These are phyloP conservation scores for Meloidogyne chitwoodi DNA, from an alignment of 1,140 invertebrate species.

Conservation along the genomic window DNA sequence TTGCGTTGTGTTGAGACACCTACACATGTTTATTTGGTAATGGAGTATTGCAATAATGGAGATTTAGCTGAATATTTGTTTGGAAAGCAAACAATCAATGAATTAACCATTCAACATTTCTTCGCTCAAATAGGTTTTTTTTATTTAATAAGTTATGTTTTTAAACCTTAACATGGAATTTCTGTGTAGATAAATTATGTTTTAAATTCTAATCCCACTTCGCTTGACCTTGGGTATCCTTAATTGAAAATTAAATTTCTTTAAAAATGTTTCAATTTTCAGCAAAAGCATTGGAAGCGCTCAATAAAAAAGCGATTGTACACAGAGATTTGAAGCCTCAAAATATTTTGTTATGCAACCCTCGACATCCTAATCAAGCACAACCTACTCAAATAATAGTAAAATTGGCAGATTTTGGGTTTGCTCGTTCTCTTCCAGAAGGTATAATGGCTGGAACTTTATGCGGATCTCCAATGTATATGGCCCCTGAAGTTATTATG, in stretches of 20 bases:
- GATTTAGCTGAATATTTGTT: constrained; percentile 94
- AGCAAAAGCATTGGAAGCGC: constrained; percentile 92
- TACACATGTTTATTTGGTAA: constrained; percentile 88
- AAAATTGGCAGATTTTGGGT: constrained; percentile 95
- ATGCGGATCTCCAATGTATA: constrained; percentile 99
- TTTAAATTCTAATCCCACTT: background rate
- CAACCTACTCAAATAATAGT: constrained; percentile 83
- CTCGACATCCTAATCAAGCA: constrained; percentile 70
- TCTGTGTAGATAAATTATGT: too few relatives aligned
- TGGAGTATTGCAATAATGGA: constrained; percentile 99
- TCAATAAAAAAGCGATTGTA: constrained; percentile 92
- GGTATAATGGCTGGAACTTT: constrained; percentile 98
- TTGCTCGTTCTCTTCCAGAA: constrained; percentile 93
- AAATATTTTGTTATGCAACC: constrained; percentile 62
- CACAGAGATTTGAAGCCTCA: constrained; percentile 89
- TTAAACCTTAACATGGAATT: too few relatives aligned
- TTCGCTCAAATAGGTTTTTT: constrained; percentile 79
- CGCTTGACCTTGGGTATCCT: too few relatives aligned
- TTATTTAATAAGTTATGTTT: constrained; percentile 7
- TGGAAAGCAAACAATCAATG: constrained; percentile 84
- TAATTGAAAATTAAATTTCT: constrained; percentile 22
- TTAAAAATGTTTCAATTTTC: constrained; percentile 33
- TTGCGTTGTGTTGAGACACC: constrained; percentile 92
- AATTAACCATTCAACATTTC: constrained; percentile 91
- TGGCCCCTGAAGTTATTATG: constrained; percentile 99